Evolutionary conservation across 2,113 vertebrate genomes (phyloP).

Genomic region (Bothrops jararaca): DNA sequence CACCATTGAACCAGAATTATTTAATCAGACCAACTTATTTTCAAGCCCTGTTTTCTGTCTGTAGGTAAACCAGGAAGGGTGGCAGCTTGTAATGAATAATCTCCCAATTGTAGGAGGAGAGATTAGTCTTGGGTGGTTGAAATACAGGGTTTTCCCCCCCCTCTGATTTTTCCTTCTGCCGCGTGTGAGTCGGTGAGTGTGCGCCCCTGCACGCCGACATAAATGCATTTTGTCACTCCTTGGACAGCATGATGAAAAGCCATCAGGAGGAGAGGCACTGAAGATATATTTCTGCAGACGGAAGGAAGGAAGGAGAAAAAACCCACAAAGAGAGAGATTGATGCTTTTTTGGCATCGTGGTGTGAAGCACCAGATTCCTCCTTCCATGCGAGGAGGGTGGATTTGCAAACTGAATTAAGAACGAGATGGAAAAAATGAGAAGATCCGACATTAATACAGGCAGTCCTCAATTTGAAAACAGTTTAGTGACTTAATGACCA

Average conservation of each 20-base stretch:
- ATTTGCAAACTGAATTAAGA: neutral
- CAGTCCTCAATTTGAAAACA: neutral
- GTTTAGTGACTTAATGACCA: rapidly evolving
- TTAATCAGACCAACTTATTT: neutral
- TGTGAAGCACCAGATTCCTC: no score
- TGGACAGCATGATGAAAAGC: constrained; percentile 60
- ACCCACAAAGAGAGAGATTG: neutral
- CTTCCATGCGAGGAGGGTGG: neutral
- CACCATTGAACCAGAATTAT: rapidly evolving
- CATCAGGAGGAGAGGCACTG: constrained; percentile 1
- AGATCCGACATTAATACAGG: rapidly evolving
- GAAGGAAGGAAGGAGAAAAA: neutral
- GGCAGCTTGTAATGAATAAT: constrained; percentile 24
- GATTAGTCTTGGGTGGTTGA: neutral
- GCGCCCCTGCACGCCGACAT: neutral
- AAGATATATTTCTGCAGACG: neutral
- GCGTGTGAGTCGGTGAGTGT: neutral
- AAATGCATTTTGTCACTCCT: constrained; percentile 14
- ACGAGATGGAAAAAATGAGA: neutral
- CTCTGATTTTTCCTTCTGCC: neutral
- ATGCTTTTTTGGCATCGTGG: neutral
- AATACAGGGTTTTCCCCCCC: rapidly evolving
- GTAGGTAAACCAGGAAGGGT: neutral
- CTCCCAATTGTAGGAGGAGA: constrained; percentile 1
- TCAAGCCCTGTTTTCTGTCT: neutral